A percentile compares a stretch with the other conserved stretches of the same genome.
Evolutionary conservation across 2,797 vertebrate species (phyloP).

Genomic region (Lagorchestes hirsutus): DNA sequence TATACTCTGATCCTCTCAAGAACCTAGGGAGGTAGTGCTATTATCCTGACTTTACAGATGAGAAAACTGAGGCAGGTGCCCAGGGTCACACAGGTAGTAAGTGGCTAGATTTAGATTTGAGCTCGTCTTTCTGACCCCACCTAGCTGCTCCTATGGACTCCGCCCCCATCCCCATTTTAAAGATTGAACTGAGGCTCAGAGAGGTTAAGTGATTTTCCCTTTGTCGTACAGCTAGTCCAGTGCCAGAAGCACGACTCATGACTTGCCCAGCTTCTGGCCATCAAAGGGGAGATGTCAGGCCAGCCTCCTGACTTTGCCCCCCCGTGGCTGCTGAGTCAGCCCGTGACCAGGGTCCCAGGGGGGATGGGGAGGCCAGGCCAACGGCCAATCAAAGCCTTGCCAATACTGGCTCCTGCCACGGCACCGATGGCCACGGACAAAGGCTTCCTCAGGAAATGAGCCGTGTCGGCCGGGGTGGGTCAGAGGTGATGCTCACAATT

Average conservation of each 20-base stretch:
- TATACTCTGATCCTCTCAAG: no score
- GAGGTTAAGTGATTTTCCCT: not conserved
- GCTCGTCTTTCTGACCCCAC: no score
- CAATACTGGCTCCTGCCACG: rapidly evolving
- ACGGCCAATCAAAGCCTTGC: not conserved
- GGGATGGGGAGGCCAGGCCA: not conserved
- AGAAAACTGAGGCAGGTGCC: not conserved
- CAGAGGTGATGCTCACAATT: no score
- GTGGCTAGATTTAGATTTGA: no score
- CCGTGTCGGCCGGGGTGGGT: no score
- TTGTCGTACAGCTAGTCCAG: not conserved
- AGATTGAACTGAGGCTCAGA: not conserved
- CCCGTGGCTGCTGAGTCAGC: no score
- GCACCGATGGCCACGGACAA: not conserved
- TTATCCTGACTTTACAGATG: no score
- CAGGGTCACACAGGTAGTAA: no score
- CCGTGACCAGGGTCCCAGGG: not conserved
- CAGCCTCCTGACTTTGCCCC: no score
- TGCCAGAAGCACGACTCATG: not conserved
- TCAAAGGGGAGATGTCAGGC: not conserved
- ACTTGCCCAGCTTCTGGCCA: not conserved
- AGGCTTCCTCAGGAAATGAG: not conserved
- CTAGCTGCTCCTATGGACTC: no score
- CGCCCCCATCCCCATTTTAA: no score
- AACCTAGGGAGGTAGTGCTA: no score